A percentile compares a stretch with the other conserved stretches of the same genome.
phyloP scores from a whole-genome alignment of 2,113 vertebrate genomes.

The Columba livia region DNA sequence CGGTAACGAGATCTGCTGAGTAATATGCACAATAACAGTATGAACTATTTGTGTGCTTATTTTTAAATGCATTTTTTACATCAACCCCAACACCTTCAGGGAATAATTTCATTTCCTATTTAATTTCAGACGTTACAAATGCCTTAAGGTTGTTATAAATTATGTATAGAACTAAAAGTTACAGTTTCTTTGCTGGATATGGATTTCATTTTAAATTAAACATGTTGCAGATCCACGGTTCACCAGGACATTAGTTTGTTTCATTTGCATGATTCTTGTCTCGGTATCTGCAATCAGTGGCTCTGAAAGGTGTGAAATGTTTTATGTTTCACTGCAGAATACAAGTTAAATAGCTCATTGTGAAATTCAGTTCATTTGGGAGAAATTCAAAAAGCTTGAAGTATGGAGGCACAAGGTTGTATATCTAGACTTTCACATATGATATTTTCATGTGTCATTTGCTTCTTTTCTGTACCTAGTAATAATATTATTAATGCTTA shows the following conservation, averaged over 20 bases:
- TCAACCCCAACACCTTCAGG: not conserved
- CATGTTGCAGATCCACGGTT: not conserved
- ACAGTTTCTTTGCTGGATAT: not conserved
- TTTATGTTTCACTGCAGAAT: not conserved
- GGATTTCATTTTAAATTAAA: not conserved
- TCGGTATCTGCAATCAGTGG: not conserved
- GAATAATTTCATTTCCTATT: conserved; percentile 59
- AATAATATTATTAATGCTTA: not conserved
- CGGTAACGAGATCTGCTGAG: not conserved
- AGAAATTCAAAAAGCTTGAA: not conserved
- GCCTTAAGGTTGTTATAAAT: conserved; percentile 47
- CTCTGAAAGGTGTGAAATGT: conserved; percentile 17
- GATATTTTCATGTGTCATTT: not conserved
- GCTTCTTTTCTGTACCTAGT: not conserved
- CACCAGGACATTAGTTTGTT: not conserved
- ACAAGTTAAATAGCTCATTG: not conserved
- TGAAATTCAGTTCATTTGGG: not conserved
- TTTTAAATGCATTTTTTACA: conserved; percentile 16
- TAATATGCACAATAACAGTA: not conserved
- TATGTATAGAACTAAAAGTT: conserved; percentile 1
- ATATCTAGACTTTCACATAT: not conserved
- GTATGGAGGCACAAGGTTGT: not conserved
- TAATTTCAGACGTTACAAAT: conserved; percentile 27
- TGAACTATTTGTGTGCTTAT: not conserved
- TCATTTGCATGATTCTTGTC: not conserved